Percentiles rank a stretch among this genome's conserved stretches.
Evolutionary conservation across 2,888 invertebrate species (phyloP).

Genomic region (Sphecodes monilicornis): DNA sequence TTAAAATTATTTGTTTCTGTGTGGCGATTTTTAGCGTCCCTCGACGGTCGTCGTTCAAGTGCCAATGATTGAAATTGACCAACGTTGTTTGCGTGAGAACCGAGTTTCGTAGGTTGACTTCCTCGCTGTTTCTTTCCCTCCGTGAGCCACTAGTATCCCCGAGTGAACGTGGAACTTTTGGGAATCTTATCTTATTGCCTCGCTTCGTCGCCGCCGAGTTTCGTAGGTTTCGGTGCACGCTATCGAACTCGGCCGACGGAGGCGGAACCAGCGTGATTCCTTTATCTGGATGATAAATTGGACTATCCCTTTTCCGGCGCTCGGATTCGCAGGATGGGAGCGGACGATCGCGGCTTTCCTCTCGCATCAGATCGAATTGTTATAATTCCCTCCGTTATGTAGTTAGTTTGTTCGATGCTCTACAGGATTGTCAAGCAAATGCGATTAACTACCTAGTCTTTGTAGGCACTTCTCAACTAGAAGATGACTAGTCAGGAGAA

Average conservation of each 20-base stretch:
- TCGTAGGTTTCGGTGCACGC: slow-evolving; percentile 40
- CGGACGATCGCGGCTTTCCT: slow-evolving; percentile 31
- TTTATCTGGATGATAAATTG: slow-evolving; percentile 67
- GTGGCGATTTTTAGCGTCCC: neutral
- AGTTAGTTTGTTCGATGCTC: neutral
- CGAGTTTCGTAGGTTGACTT: slow-evolving; percentile 1
- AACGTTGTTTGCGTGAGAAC: slow-evolving; percentile 5
- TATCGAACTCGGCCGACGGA: slow-evolving; percentile 50
- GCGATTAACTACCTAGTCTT: neutral
- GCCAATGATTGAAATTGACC: neutral
- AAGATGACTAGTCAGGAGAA: slow-evolving; percentile 5
- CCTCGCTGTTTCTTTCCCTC: neutral
- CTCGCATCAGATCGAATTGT: slow-evolving; percentile 20
- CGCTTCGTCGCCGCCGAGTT: slow-evolving; percentile 55
- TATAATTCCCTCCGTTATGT: slow-evolving; percentile 18
- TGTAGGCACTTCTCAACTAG: neutral
- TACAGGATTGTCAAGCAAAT: neutral
- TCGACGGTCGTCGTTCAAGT: neutral
- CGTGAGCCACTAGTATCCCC: slow-evolving; percentile 13
- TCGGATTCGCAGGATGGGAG: slow-evolving; percentile 19
- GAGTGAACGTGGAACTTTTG: slow-evolving; percentile 35
- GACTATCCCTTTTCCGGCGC: slow-evolving; percentile 34
- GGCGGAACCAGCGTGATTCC: slow-evolving; percentile 36
- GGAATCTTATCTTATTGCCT: slow-evolving; percentile 63
- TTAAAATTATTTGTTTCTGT: neutral